Evolutionary conservation across 2,113 vertebrate genomes (phyloP), one percentile per base, ranked within the genome.

Genomic region (Entomyzon cyanotis): DNA sequence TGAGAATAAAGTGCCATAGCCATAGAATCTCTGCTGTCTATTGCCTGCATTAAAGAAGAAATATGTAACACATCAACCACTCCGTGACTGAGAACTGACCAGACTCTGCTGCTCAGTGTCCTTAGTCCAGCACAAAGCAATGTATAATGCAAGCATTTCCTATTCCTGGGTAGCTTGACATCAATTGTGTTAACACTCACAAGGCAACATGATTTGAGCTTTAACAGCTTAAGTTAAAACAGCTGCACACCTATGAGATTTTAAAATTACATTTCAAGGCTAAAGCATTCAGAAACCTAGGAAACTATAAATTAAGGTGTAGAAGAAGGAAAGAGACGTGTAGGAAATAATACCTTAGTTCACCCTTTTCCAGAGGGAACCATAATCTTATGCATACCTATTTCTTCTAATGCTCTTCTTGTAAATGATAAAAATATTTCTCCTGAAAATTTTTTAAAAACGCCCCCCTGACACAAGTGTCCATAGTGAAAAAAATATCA

Each of bases 1-100:
- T 99, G 99, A 22, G 99, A 98, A 62, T 99, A 99, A 97, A 99
- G 99, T 89, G 99, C 99, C 99, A 99, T 99, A 86, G 99, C 99
- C 98, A 99, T 97, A 52, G 99, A 99, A 98, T 99, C 99, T 67
- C 99, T 97, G 94, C 99, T 99, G 90, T 99, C 99, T 83, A 98
- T 97, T 35, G 99, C 99, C 99, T 99, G 97, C 2, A 5, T 69
- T 11, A 31, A 85, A 82, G 37, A 80, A 78, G 16, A 31, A 93
- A 95, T 7, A 63, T 2, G 84, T 7, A 46, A 47, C 0, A 13
- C 15, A 79, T 25, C 84, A 67, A 10, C 14, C 18, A 30, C 7
- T 2, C 15, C 1, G 6, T 28, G 50, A 79, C 55, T 41, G n/a
- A 53, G 18, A 90, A 55, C 19, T 82, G 71, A 17, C 9, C 30